These are phyloP conservation scores for Torymus aiolomorphi DNA, from an alignment of 2,888 invertebrate species.

Conservation along the genomic window DNA sequence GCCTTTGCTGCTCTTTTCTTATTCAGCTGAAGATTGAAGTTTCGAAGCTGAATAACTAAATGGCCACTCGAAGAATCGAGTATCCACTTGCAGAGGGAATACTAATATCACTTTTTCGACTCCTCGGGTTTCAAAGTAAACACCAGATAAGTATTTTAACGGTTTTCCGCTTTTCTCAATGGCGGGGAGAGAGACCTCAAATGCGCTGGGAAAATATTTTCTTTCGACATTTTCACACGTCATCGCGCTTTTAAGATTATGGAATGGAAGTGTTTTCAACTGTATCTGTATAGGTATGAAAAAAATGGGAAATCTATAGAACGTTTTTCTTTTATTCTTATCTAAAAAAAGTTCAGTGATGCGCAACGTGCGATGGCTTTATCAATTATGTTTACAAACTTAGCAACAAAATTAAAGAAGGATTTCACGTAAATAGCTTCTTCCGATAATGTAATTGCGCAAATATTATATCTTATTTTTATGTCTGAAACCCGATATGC, in stretches of 20 bases:
- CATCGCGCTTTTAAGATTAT: not conserved
- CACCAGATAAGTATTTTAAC: not conserved
- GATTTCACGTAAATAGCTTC: too few species aligned
- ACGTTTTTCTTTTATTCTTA: too few species aligned
- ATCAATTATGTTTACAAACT: too few species aligned
- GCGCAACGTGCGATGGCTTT: too few species aligned
- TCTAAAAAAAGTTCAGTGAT: too few species aligned
- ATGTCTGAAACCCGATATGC: too few species aligned
- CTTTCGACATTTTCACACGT: conserved; percentile 19
- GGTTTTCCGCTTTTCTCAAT: not conserved
- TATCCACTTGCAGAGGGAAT: not conserved
- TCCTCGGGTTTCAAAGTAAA: not conserved
- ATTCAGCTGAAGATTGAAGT: conserved; percentile 28
- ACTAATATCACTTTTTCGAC: not conserved
- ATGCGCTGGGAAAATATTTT: conserved; percentile 4
- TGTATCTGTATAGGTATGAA: not conserved
- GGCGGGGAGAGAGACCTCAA: too few species aligned
- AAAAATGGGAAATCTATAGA: too few species aligned
- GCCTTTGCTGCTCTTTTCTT: conserved; percentile 1
- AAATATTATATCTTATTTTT: too few species aligned
- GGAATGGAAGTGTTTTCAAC: not conserved
- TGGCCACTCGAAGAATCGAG: not conserved
- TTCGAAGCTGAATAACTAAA: conserved; percentile 31
- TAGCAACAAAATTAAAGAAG: too few species aligned
- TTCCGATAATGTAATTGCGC: too few species aligned